Evolutionary conservation across 2,113 vertebrate species (phyloP), one percentile per base, ranked within the genome.

Genomic region (Anhinga anhinga): DNA sequence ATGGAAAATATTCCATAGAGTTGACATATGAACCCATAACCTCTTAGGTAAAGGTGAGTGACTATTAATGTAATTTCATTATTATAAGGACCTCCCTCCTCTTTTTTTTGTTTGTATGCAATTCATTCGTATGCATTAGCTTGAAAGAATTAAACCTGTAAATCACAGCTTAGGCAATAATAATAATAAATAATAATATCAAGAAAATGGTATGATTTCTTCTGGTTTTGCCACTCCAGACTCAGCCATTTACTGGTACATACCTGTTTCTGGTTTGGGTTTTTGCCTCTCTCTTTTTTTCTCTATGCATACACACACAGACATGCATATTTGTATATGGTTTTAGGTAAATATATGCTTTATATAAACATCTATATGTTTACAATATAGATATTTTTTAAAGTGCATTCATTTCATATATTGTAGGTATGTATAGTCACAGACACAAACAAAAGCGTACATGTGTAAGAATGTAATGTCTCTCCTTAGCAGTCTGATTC

Each of bases 41-140:
- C 94, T 97, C 95, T 96, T 94, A 96, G 96, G 88, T 96, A 96
- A 97, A 98, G 97, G 95, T 96, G 91, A 96, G 77, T 91, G 62
- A 85, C 89, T 96, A 52, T 96, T 96, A 97, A 94, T 94, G 61
- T 88, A 94, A 71, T 95, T 97, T 95, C 76, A 91, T 96, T 93
- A 73, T 91, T 85, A 30, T 42, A 49, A 86, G 62, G 52, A 95
- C 47, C 30, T 82, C 78, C 38, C 32, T 85, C 47, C 17, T 36
- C 70, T 66, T 86, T 56, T 76, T 91, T 87, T 90, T 91, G 38
- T 88, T 92, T 44, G 16, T 88, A 3, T 78, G 45, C 66, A 73
- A 92, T 95, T 97, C 92, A 91, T 94, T 96, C 12, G 9, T 81
- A 55, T 70, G 89, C 79, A 88, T 87, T 95, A 88, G 90, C 89